Evolutionary conservation across 2,113 vertebrate species (phyloP).

Genomic region (Syngnathus floridae): DNA sequence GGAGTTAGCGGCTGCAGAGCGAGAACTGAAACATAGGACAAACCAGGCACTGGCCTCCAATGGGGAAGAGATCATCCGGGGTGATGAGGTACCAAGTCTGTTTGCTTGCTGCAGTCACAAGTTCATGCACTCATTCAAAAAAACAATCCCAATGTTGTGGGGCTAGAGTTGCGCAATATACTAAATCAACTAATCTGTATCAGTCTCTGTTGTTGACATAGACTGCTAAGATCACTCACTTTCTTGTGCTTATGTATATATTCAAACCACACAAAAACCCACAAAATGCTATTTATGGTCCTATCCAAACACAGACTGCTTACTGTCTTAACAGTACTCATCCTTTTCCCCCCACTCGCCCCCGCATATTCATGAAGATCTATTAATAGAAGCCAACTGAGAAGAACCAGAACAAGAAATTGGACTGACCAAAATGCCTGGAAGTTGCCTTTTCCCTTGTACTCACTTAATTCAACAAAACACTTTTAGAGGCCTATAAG

Average conservation of each 20-base stretch:
- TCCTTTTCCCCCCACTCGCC: conserved; percentile 51
- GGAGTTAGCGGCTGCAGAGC: conserved; percentile 75
- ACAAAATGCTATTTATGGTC: conserved; percentile 57
- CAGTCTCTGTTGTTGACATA: background rate
- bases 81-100: conserved; percentile 78
- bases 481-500: conserved; percentile 20
- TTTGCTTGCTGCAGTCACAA: background rate
- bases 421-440: conserved; percentile 32
- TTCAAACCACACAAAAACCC: conserved; percentile 46
- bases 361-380: conserved; percentile 60
- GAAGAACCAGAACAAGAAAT: conserved; percentile 57
- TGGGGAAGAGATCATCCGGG: conserved; percentile 76
- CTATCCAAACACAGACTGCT: conserved; percentile 60
- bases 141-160: background rate
- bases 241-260: conserved; percentile 35
- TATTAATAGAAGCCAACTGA: conserved; percentile 60
- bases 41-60: conserved; percentile 71
- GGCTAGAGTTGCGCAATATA: too few relatives aligned
- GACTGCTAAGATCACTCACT: conserved; percentile 2
- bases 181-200: background rate
- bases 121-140: background rate
- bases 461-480: conserved; percentile 38
- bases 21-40: conserved; percentile 75
- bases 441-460: conserved; percentile 33
- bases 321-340: conserved; percentile 57